Base-by-base conservation (phyloP, 2,113 vertebrate genomes). In the Hyla sarda region DNA sequence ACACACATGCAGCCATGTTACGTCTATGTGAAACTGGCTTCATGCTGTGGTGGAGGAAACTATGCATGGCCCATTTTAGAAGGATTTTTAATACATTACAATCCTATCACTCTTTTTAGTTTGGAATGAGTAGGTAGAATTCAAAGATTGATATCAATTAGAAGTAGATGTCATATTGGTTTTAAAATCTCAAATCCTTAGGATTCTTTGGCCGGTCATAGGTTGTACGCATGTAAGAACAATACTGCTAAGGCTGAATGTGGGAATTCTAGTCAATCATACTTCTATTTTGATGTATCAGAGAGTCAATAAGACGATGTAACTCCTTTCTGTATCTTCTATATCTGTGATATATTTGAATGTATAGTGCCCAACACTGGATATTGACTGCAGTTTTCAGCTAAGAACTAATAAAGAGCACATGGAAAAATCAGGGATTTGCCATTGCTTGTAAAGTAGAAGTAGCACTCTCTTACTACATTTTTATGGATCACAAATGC, bases 291-390 rank as follows among this genome's bases (percentile, higher is more conserved):
- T 50, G 25, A 50, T 50, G 73, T 28, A 75, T 25, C n/a, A 75
- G 12, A 9, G 23, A 30, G 73, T 13, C 73, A 50, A 75, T 75
- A 75, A 50, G 16, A 10, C 16, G 30, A 32, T 74, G 71, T 47
- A 50, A 28, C 45, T 75, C 11, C 7, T 72, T 23, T 12, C 34
- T 74, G 5, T 75, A 50, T 48, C 23, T 5, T 21, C 74, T 12
- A 32, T 77, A 77, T 54, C 48, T 17, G 34, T 32, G 5, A 52
- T 52, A 54, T 77, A 25, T 16, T 71, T 54, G 48, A 77, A 77
- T 77, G 74, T 77, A 54, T 77, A 77, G 74, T 77, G 48, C 74
- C 74, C 74, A 54, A 77, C 74, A 77, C 74, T 77, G 74, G 74
- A 77, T 77, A 52, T 54, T 54, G 32, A 32, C 48, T 77, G 48